Base-by-base conservation (phyloP, 2,113 vertebrate species). In the Hepsetus odoe region DNA sequence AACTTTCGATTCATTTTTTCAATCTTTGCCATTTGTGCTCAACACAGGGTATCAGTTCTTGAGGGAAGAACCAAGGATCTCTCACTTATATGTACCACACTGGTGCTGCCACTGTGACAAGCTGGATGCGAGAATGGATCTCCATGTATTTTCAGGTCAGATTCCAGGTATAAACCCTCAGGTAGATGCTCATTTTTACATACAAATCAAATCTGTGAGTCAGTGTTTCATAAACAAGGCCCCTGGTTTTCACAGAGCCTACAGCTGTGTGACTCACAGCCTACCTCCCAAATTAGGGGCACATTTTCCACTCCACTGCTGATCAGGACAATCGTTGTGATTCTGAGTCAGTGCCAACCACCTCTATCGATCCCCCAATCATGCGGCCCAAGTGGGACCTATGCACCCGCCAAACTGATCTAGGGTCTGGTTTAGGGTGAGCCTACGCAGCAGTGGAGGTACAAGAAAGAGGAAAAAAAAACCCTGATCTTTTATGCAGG, bases 271-370 rank as follows among this genome's bases (percentile, higher is more conserved):
- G 5, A 46, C 20, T 18, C 72, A n/a, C 42, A 16, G 28, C 16
- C 4, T 33, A 35, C 18, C 26, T 24, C 30, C 18, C 33, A 9
- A 13, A n/a, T 18, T 40, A 11, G 70, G 44, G 33, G 68, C 40
- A 55, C 62, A 46, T 77, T 73, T 83, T 80, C 74, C 69, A 77
- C 35, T 7, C 46, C 32, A 53, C 67, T 72, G 72, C 20, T 32
- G 59, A 70, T 16, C 42, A 42, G 68, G 64, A 51, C 78, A 80
- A 80, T 80, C 62, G 32, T 32, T 70, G 55, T 69, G 61, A 49
- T 26, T 38, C 32, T 51, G 40, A 26, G 73, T 68, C 61, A 77
- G 69, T n/a, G 9, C 65, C 66, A 40, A 56, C n/a, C 8, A 12
- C 22, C 58, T 20, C 66, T 32, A 72, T 62, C 55, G 62, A 78